Conservation (phyloP, 37 sponge, comb jelly and placozoan genomes). For the Cladorhizidae sp. region DNA sequence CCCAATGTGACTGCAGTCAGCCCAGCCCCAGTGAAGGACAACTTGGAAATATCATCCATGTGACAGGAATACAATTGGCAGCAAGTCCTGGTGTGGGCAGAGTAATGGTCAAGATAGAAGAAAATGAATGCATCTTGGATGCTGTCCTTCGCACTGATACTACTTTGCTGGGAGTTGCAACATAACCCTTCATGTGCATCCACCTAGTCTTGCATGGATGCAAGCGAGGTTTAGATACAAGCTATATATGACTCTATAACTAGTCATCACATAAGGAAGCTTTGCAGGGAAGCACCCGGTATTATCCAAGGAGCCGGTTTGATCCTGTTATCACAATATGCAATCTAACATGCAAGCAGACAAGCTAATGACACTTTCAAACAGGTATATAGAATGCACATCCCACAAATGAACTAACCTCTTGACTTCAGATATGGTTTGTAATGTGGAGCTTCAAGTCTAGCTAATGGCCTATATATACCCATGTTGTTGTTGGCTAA, state of each 20-base stretch:
- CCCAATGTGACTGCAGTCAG: conserved; percentile 47
- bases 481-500: conserved; percentile 48
- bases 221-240: conserved; percentile 27
- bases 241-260: conserved; percentile 25
- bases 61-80: conserved; percentile 38
- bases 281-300: conserved; percentile 55
- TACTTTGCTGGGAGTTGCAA: conserved; percentile 54
- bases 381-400: conserved; percentile 38
- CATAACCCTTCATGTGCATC: conserved; percentile 29
- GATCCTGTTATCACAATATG: conserved; percentile 70
- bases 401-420: conserved; percentile 31
- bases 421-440: neutral
- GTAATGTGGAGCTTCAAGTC: conserved; percentile 46
- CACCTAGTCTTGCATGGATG: conserved; percentile 24
- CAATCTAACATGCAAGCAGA: conserved; percentile 20
- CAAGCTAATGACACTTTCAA: conserved; percentile 9
- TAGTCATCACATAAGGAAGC: conserved; percentile 48
- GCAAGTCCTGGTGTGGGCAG: neutral
- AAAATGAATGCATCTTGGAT: conserved; percentile 20
- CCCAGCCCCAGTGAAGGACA: conserved; percentile 56
- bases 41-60: conserved; percentile 36
- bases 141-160: conserved; percentile 18
- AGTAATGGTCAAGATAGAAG: conserved; percentile 38
- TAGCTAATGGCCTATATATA: conserved; percentile 49
- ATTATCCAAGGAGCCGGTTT: conserved; percentile 66